A percentile compares a stretch with the other conserved stretches of the same genome.
Conservation (phyloP, 2,797 vertebrate genomes). For the Periophthalmus magnuspinnatus region DNA sequence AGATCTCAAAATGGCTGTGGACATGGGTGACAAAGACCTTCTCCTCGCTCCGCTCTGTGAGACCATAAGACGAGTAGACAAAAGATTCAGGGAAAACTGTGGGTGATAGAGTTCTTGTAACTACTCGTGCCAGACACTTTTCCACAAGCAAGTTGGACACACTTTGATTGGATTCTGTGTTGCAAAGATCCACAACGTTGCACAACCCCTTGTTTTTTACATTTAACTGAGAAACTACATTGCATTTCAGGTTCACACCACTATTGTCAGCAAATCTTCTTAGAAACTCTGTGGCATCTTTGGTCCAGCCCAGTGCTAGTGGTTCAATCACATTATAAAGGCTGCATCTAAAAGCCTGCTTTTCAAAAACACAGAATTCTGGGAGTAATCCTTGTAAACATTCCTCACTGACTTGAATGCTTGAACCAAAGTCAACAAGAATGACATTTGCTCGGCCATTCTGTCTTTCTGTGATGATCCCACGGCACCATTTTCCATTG, state of each 20-base stretch:
- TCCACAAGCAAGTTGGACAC: constrained; percentile 66
- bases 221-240: constrained; percentile 71
- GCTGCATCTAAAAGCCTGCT: constrained; percentile 85
- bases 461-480: constrained; percentile 52
- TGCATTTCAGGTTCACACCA: constrained; percentile 73
- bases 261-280: constrained; percentile 66
- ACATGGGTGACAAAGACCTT: constrained; percentile 82
- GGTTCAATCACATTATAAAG: constrained; percentile 73
- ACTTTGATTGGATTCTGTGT: constrained; percentile 52
- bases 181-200: constrained; percentile 82
- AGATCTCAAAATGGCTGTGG: constrained; percentile 83
- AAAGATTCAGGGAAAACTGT: constrained; percentile 78
- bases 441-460: constrained; percentile 60
- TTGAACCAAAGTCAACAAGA: constrained; percentile 84
- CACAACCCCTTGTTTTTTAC: constrained; percentile 67
- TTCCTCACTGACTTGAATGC: constrained; percentile 66
- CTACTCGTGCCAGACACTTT: constrained; percentile 49
- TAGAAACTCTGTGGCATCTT: constrained; percentile 61
- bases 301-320: constrained; percentile 61
- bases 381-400: constrained; percentile 79
- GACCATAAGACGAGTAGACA: constrained; percentile 83
- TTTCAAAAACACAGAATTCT: constrained; percentile 77
- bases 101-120: constrained; percentile 48
- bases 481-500: constrained; percentile 87
- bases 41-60: constrained; percentile 81